Evolutionary conservation across 2,888 invertebrate genomes (phyloP).

Genomic region (Hyposoter didymator): DNA sequence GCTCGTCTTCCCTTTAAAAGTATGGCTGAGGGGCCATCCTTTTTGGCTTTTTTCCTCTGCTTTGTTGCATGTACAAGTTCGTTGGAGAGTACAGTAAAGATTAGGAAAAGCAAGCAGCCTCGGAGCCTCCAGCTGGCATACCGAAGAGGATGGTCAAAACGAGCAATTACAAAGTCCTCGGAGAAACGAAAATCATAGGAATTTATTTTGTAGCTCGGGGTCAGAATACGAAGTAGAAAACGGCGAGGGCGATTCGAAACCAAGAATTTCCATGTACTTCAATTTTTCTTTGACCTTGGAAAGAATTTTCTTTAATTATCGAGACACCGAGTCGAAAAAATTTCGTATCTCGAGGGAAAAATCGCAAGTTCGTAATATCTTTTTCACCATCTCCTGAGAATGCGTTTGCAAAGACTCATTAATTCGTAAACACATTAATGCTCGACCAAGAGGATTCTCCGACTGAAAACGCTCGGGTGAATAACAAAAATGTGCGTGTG

Average conservation of each 20-base stretch:
- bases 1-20: constrained; percentile 42
- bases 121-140: constrained; percentile 27
- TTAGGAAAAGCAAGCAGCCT: constrained; percentile 46
- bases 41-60: too few relatives aligned
- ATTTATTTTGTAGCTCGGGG: constrained; percentile 37
- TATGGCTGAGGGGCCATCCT: constrained; percentile 10
- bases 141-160: constrained; percentile 42
- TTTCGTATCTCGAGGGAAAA: background rate
- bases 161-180: constrained; percentile 61
- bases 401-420: constrained; percentile 8
- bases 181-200: constrained; percentile 53
- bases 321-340: too few relatives aligned
- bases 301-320: background rate
- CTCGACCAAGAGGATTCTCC: constrained; percentile 26
- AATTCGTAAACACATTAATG: constrained; percentile 15
- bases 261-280: background rate
- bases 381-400: background rate
- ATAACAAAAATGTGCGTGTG: background rate
- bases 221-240: background rate
- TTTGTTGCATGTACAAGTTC: background rate
- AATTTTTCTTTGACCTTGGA: background rate
- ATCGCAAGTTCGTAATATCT: constrained; percentile 1
- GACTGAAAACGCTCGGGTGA: constrained; percentile 22
- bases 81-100: constrained; percentile 39
- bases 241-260: background rate